A percentile compares a stretch with the other conserved stretches of the same genome.
phyloP scores from a whole-genome alignment of 1,140 invertebrate genomes.

The Bombyx mandarina region DNA sequence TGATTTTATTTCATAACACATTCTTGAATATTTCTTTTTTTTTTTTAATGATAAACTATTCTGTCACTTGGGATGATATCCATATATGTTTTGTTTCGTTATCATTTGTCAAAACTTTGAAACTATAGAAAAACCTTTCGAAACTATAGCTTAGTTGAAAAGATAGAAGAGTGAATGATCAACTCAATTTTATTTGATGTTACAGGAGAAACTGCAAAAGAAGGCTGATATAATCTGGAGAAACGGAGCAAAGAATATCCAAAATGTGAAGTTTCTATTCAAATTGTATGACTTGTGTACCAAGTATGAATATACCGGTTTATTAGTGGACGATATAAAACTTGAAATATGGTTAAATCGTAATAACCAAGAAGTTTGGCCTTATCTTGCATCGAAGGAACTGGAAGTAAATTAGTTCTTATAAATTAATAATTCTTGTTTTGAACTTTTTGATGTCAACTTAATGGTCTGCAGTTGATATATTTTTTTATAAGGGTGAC shows the following conservation, averaged over 20 bases:
- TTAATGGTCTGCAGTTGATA: no score
- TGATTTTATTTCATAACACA: no score
- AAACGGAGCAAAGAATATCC: slow-evolving; percentile 45
- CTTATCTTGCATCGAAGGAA: slow-evolving; percentile 51
- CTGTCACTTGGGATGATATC: no score
- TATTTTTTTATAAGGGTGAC: no score
- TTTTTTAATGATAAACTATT: no score
- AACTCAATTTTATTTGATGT: slow-evolving; percentile 1
- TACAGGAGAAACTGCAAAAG: slow-evolving; percentile 50
- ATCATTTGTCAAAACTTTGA: no score
- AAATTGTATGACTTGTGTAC: slow-evolving; percentile 41
- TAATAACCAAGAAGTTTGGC: slow-evolving; percentile 44
- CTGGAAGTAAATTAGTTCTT: slow-evolving; percentile 32
- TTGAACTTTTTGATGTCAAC: not conserved
- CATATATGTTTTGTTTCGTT: no score
- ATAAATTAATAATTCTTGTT: slow-evolving; percentile 3
- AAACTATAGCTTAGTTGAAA: no score
- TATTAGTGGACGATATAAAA: slow-evolving; percentile 40
- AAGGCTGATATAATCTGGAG: slow-evolving; percentile 51
- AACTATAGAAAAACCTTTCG: no score
- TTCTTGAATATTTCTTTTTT: no score
- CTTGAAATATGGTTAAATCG: slow-evolving; percentile 43
- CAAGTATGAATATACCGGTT: slow-evolving; percentile 34
- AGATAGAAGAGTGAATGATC: not conserved
- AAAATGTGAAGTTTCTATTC: slow-evolving; percentile 35